phyloP scores from a whole-genome alignment of 2,113 vertebrate genomes.

The Odontophorus gujanensis region DNA sequence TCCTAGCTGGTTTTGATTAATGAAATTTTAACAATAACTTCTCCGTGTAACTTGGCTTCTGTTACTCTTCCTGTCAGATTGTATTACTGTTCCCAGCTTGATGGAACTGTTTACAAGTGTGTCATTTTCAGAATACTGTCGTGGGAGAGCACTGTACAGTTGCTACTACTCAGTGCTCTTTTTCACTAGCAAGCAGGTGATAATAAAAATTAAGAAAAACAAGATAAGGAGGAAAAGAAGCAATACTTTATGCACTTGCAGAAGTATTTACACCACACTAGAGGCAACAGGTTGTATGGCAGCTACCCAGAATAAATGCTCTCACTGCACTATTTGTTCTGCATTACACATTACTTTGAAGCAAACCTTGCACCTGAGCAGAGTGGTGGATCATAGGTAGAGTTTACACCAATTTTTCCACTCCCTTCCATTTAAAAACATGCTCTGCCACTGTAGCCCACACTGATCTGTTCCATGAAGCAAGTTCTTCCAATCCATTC shows the following conservation, averaged over 20 bases:
- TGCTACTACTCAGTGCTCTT: neutral
- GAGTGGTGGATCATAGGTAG: neutral
- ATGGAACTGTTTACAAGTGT: slow-evolving; percentile 58
- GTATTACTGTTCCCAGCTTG: slow-evolving; percentile 32
- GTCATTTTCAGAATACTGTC: slow-evolving; percentile 13
- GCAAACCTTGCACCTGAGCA: neutral
- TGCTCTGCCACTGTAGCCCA: neutral
- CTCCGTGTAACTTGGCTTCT: slow-evolving; percentile 47
- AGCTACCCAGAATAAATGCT: neutral
- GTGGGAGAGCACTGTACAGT: neutral
- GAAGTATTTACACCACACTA: neutral
- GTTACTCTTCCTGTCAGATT: slow-evolving; percentile 34
- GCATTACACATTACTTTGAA: neutral
- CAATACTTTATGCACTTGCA: neutral
- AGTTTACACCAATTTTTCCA: neutral
- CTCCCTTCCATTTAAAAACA: neutral
- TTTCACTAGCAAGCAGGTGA: neutral
- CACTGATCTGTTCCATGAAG: neutral
- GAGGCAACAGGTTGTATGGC: neutral
- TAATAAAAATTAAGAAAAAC: neutral
- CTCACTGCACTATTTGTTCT: neutral
- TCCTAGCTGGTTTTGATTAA: slow-evolving; percentile 70
- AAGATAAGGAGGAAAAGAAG: neutral
- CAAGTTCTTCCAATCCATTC: neutral
- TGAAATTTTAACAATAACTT: slow-evolving; percentile 59